phyloP scores from a whole-genome alignment of 2,113 vertebrate genomes.

The Mastomys natalensis region DNA sequence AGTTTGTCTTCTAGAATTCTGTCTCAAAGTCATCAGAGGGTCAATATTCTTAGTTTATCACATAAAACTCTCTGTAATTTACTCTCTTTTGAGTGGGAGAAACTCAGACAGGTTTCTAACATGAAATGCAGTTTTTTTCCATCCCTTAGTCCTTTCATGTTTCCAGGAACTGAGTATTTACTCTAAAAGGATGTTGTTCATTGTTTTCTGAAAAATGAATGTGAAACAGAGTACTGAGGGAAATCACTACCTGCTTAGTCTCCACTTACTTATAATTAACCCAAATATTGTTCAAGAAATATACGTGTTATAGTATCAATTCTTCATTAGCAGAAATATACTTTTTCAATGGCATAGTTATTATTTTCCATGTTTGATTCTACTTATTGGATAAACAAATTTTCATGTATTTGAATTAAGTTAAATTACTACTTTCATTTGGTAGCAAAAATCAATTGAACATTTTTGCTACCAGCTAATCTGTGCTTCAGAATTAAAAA shows the following conservation, averaged over 20 bases:
- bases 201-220: background rate
- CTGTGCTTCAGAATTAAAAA: background rate
- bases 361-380: background rate
- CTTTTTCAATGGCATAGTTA: background rate
- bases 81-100: slow-evolving; percentile 22
- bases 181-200: background rate
- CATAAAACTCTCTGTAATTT: background rate
- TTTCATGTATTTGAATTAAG: slow-evolving; percentile 26
- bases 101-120: background rate
- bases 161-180: slow-evolving; percentile 40
- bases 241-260: background rate
- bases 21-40: slow-evolving; percentile 15
- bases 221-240: background rate
- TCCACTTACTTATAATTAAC: background rate
- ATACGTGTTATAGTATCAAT: background rate
- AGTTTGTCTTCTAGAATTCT: slow-evolving; percentile 10
- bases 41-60: slow-evolving; percentile 20
- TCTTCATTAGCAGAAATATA: background rate
- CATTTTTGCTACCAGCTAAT: background rate
- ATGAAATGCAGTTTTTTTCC: background rate
- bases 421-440: slow-evolving; percentile 3
- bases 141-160: background rate
- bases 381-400: background rate
- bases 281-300: background rate
- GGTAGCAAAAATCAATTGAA: background rate